A percentile compares a stretch with the other conserved stretches of the same genome.
These are phyloP conservation scores for Passer domesticus DNA, from an alignment of 2,113 vertebrate species.

Conservation along the genomic window DNA sequence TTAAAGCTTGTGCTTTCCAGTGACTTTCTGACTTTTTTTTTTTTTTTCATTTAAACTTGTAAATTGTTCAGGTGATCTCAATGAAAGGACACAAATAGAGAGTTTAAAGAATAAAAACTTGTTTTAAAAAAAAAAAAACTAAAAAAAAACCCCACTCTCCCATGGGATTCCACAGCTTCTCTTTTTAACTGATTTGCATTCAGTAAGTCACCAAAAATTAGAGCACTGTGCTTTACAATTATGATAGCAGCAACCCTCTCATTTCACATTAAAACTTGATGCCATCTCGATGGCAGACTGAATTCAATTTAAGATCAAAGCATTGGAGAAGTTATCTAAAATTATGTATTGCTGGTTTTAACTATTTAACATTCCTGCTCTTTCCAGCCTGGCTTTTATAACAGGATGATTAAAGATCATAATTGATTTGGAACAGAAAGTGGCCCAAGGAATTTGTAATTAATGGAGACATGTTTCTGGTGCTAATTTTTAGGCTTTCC, in stretches of 20 bases:
- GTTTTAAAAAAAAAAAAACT: no score
- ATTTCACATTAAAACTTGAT: conserved; percentile 43
- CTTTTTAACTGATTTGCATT: neutral
- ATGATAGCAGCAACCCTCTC: neutral
- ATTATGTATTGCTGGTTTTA: conserved; percentile 19
- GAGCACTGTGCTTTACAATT: neutral
- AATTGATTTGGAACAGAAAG: conserved; percentile 24
- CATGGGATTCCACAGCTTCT: neutral
- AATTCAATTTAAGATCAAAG: conserved; percentile 66
- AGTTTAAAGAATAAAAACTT: neutral
- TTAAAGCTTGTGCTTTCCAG: neutral
- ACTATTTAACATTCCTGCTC: neutral
- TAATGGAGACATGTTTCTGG: neutral
- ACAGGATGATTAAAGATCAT: neutral
- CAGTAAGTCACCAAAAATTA: conserved; percentile 18
- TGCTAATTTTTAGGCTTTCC: neutral
- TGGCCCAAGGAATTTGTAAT: neutral
- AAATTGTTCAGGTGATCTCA: neutral
- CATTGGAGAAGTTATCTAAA: conserved; percentile 17
- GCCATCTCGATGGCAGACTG: neutral
- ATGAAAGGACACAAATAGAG: neutral
- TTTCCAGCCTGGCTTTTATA: neutral
- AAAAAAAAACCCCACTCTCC: neutral
- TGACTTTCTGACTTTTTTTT: neutral
- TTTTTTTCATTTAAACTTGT: neutral